Base-by-base conservation (phyloP, 2,888 invertebrate species). In the Oxytorus armatus region DNA sequence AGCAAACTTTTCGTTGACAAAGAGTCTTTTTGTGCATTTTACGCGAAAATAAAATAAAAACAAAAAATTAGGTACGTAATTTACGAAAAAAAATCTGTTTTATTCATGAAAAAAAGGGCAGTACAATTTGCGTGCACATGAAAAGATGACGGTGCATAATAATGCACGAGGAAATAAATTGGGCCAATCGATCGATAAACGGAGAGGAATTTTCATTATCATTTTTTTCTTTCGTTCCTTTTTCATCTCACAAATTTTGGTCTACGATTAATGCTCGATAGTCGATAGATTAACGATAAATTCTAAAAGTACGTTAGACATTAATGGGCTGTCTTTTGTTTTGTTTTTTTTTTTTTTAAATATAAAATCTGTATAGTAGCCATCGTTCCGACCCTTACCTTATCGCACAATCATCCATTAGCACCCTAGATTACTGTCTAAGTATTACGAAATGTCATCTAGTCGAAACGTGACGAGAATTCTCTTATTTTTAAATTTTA, bases 341-440 rank as follows among this genome's bases (percentile, higher is more conserved):
- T 61, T 74, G 55, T 68, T 59, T 36, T 53, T 66, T 14, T 57
- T 59, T 33, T 77, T 53, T 14, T 81, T 79, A 68, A 53, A 73
- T 82, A 83, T 83, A 83, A 80, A 83, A 83, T 82, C 72, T 79
- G 66, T 82, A 82, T 80, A 57, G 70, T 80, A 82, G 73, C 78
- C 76, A 66, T 68, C 57, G 39, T 76, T 72, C n/a, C 51, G 29
- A 65, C 11, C 25, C 44, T 47, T n/a, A n/a, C 44, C 44, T 47
- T 44, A 63, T 74, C 74, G 65, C 55, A 42, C 63, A 44, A 49
- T 78, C 29, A 29, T 25, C 61, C 65, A 59, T 78, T 73, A 83
- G 80, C 82, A 73, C 77, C 74, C 82, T 80, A 78, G 23, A 65
- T 69, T 77, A 77, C 49, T 49, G 49, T 44, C 76, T 81, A 81